phyloP scores from a whole-genome alignment of 2,888 invertebrate genomes.

The Dynastes maya region DNA sequence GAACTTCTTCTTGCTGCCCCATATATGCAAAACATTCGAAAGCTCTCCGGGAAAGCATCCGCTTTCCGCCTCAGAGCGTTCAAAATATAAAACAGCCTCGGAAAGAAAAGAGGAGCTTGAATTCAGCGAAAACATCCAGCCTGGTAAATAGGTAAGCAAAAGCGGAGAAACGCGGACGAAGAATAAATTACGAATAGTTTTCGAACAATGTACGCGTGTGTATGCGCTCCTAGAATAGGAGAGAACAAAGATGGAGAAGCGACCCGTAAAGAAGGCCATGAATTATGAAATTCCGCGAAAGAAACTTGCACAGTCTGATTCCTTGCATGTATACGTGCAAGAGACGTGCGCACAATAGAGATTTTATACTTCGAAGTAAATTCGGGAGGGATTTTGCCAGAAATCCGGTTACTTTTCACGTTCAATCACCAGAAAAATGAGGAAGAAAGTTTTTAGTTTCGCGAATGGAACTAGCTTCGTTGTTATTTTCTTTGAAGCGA shows the following conservation, averaged over 20 bases:
- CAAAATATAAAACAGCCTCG: constrained; percentile 28
- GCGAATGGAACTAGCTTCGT: constrained; percentile 2
- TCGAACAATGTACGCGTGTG: constrained; percentile 54
- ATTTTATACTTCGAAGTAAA: constrained; percentile 60
- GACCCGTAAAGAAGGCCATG: constrained; percentile 55
- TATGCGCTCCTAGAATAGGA: constrained; percentile 5
- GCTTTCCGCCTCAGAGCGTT: constrained; percentile 11
- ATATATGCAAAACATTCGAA: constrained; percentile 34
- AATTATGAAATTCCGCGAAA: constrained; percentile 63
- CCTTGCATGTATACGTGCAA: constrained; percentile 33
- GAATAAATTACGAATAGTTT: constrained; percentile 56
- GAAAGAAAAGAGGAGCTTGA: neutral
- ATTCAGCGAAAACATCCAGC: too few relatives aligned
- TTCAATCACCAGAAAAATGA: constrained; percentile 63
- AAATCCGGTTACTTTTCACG: constrained; percentile 63
- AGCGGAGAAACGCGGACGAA: constrained; percentile 36
- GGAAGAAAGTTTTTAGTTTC: constrained; percentile 57
- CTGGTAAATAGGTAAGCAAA: constrained; percentile 13
- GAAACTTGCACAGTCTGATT: constrained; percentile 50
- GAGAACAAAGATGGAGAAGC: constrained; percentile 27
- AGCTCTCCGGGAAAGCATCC: constrained; percentile 13
- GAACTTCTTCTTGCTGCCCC: constrained; percentile 13
- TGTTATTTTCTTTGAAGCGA: neutral
- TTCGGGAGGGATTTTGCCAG: constrained; percentile 58
- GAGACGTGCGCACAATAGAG: constrained; percentile 59